Evolutionary conservation across 2,113 vertebrate genomes (phyloP), one percentile per base, ranked within the genome.

Genomic region (Colistium nudipinnis): DNA sequence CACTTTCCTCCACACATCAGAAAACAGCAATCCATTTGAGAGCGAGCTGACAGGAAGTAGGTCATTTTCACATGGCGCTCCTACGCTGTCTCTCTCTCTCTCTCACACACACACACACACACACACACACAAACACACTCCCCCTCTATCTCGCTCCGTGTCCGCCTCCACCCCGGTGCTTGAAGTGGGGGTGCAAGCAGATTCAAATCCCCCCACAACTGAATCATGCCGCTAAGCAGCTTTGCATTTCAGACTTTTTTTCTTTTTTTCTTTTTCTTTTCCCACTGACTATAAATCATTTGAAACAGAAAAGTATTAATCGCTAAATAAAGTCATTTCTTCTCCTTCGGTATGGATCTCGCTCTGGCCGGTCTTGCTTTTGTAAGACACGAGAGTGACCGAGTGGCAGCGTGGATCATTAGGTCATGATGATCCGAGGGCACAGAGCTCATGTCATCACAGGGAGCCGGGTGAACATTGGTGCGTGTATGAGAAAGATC

Each of bases 51-150:
- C 80, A 90, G 83, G 90, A 93, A 92, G 83, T 93, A 92, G 92
- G 92, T 93, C 91, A 92, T 87, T 91, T 87, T 85, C 81, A 82
- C 82, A 86, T 83, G 61, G 77, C 86, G 86, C 85, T 92, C 73
- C 71, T 72, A 77, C 27, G 28, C 76, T 10, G 57, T 68, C 80
- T 69, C 49, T 36, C 76, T 38, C 61, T 25, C 61, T 51, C 67
- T 45, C 55, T 27, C 11, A 43, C 73, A 81, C 59, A 74, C 39
- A 19, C 54, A 14, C 27, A 45, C 31, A 38, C 54, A 14, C 27
- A 45, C 31, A 38, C 31, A 48, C 76, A 82, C 60, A 75, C 19
- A 6, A 78, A 57, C 74, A 70, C 66, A 68, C 78, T 57, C 76
- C 54, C 79, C 48, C 87, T 72, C 68, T 52, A 61, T 75, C 80